Base-by-base conservation (phyloP, 2,797 vertebrate genomes). In the Heliangelus exortis region DNA sequence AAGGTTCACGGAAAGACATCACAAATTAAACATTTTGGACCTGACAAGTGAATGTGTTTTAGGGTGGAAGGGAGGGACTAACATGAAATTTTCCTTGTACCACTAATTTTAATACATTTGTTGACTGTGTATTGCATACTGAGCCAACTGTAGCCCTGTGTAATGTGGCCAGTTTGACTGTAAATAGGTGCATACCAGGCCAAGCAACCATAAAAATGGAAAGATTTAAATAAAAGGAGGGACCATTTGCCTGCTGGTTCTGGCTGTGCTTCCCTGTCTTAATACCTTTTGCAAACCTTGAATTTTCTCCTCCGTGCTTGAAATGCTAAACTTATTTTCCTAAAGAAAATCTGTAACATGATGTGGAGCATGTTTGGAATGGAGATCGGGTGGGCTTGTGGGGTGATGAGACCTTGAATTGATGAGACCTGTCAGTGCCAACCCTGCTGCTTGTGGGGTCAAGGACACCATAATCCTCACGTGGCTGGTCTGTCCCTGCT, bases 281-380 rank as follows among this genome's bases (percentile, higher is more conserved):
- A 14, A 9, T 51, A 63, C 29, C 50, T 74, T 71, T 34, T 63
- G 34, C 48, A 68, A 58, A 62, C 21, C 25, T 11, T 41, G 54
- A 54, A 36, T 81, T 63, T 61, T 41, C 51, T 71, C 33, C 25
- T 9, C 50, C 23, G 5, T 68, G 53, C 76, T 72, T 65, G 66
- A 84, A 75, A 78, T 25, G 16, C 12, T 47, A 58, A 47, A 18
- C 17, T 48, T 20, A 9, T 5, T 74, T 95, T 75, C 16, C 18
- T 76, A 7, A 54, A 66, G 20, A 26, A 53, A 63, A 55, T 36
- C 15, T 9, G 0, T 23, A 18, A 5, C 4, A 4, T 0, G 2
- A 5, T 34, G 17, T 7, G 33, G 58, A 29, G 26, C 15, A 8
- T 34, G 23, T 9, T 78, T 47, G 33, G 78, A 65, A 31, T 2